A percentile compares a stretch with the other conserved stretches of the same genome.
phyloP scores from a whole-genome alignment of 2,797 vertebrate species.

The Sebastes goodei region DNA sequence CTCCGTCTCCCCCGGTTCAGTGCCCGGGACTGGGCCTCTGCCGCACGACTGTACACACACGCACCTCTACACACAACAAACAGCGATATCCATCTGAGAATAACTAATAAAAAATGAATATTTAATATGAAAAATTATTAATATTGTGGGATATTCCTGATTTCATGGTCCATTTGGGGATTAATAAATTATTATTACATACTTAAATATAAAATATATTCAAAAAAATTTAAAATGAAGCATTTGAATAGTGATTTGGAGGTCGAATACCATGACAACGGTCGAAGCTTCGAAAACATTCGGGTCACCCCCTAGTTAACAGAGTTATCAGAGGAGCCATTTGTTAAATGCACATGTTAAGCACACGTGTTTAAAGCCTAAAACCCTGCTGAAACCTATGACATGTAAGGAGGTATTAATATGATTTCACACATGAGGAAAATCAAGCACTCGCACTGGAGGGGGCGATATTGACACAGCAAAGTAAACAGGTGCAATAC shows the following conservation, averaged over 20 bases:
- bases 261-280: too few species aligned
- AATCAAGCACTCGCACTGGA: slow-evolving; percentile 40
- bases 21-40: fast-evolving
- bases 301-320: neutral
- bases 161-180: too few species aligned
- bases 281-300: too few species aligned
- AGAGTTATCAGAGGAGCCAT: neutral
- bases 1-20: too few species aligned
- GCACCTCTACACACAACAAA: too few species aligned
- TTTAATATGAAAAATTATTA: too few species aligned
- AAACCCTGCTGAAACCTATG: slow-evolving; percentile 8
- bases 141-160: too few species aligned
- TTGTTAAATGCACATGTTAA: slow-evolving; percentile 19
- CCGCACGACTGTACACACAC: too few species aligned
- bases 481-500: slow-evolving; percentile 67
- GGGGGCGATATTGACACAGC: slow-evolving; percentile 65
- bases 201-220: too few species aligned
- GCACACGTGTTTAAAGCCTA: slow-evolving; percentile 29
- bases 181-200: fast-evolving
- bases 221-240: fast-evolving
- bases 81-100: too few species aligned
- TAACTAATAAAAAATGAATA: too few species aligned
- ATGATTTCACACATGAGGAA: slow-evolving; percentile 36
- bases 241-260: too few species aligned
- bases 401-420: slow-evolving; percentile 12